Base-by-base conservation (phyloP, 2,113 vertebrate species). In the Pomatostomus ruficeps region DNA sequence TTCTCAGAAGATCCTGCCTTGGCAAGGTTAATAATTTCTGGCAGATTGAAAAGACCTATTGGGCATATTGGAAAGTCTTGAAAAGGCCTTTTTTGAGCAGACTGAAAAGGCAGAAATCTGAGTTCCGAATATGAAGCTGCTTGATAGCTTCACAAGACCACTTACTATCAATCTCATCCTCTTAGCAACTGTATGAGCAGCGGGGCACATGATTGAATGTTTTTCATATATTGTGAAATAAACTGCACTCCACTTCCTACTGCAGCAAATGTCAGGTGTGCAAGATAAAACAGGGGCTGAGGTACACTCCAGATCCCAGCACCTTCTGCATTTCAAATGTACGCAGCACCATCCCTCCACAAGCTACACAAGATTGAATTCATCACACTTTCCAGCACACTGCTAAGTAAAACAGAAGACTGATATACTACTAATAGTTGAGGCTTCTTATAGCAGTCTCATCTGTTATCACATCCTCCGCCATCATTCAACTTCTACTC, bases 391-490 rank as follows among this genome's bases (percentile, higher is more conserved):
- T 23, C 81, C 70, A 92, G 70, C 49, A 87, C 66, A 15, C 54
- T 96, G 85, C 75, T 83, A 95, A 95, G 95, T 76, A 71, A 96
- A 94, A 90, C 49, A 93, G 78, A 94, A 95, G 88, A 94, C 92
- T 83, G 79, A 91, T 85, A 83, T n/a, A 86, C 90, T 95, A 77
- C 89, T 94, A 94, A 96, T 94, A 96, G 90, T 88, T 74, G 57
- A 88, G 40, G 57, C 85, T 96, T 92, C 91, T 93, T 95, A 93
- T 91, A 95, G 92, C 93, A 91, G 43, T 45, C 78, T 96, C 78
- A 79, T 96, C 96, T 96, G 93, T 97, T 93, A 94, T 79, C 95
- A 94, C 94, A 95, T 93, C 82, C 93, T 76, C 91, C 68, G 1
- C 95, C 78, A 49, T 63, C 23, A 4, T 57, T 93, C 95, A 92